Evolutionary conservation across 2,797 vertebrate genomes (phyloP).

Genomic region (Zalophus californianus): DNA sequence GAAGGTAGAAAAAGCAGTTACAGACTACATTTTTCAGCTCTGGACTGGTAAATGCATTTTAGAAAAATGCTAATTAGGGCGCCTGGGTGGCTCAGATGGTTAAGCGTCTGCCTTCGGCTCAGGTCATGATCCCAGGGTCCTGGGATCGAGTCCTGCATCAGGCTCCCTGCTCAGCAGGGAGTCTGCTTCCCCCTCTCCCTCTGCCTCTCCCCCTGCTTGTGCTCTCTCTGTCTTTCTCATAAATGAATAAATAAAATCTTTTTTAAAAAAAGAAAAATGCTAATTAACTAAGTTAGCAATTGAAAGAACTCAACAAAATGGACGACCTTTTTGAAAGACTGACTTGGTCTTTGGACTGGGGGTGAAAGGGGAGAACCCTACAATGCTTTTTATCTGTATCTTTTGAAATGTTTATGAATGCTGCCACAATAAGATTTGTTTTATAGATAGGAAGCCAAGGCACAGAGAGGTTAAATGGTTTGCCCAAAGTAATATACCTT

Average conservation of each 20-base stretch:
- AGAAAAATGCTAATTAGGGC: slow-evolving; percentile 63
- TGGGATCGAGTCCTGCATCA: too few species aligned
- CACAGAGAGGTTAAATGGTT: slow-evolving; percentile 55
- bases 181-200: too few species aligned
- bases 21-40: background rate
- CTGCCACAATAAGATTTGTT: slow-evolving; percentile 61
- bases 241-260: too few species aligned
- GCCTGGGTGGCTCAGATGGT: too few species aligned
- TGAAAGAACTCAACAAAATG: slow-evolving; percentile 58
- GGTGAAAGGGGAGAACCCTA: background rate
- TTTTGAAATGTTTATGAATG: slow-evolving; percentile 67
- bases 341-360: slow-evolving; percentile 27
- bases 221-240: too few species aligned
- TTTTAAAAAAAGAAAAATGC: slow-evolving; percentile 62
- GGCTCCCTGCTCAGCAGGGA: too few species aligned
- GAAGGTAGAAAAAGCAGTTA: background rate
- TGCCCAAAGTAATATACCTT: slow-evolving; percentile 27
- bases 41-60: slow-evolving; percentile 41
- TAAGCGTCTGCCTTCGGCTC: too few species aligned
- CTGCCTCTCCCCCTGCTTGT: too few species aligned
- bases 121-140: too few species aligned
- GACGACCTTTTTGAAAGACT: slow-evolving; percentile 66
- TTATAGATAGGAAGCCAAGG: slow-evolving; percentile 42
- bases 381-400: slow-evolving; percentile 43
- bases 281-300: slow-evolving; percentile 49